Base-by-base conservation (phyloP, 2,797 vertebrate genomes). In the Triplophysa bombifrons region DNA sequence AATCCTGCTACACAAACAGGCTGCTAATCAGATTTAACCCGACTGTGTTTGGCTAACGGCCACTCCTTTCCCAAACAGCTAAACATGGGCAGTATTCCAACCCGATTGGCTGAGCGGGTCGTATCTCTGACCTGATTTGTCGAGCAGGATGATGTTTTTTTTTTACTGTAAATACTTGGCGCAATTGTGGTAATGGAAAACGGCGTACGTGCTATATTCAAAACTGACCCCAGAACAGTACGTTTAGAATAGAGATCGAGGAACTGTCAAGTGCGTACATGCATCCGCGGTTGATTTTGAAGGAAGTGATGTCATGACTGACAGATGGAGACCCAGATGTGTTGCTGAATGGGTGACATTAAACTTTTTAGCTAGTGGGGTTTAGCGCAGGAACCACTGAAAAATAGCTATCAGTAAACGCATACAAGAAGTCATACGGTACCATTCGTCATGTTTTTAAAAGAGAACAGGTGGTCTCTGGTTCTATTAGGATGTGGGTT, bases 21-120 rank as follows among this genome's bases (percentile, higher is more conserved):
- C 75, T 69, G 78, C 81, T 85, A 83, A 81, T 81, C 74, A 84
- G 79, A 84, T 84, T 84, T 74, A 71, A 30, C 48, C 10, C 60
- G 76, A 61, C 53, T 58, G 44, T 27, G 60, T 30, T 69, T 71
- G 69, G 69, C 69, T 61, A 65, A 14, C 12, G 2, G 34, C 50
- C 66, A 48, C 60, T 73, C 61, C 56, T 38, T 55, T 60, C 75
- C 72, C 80, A 60, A 56, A 44, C 63, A 46, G 41, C 68, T 66
- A 71, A 27, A 78, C 17, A 44, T 20, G 65, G 65, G 61, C 69
- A 27, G 7, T 48, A 13, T 16, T 44, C 50, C 1, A 1, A 63
- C 51, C 27, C 13, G 4, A 66, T 48, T 50, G 72, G 65, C 50
- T 12, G 41, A 56, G 6, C 34, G 53, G 22, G 44, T n/a, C 20